A percentile compares a stretch with the other conserved stretches of the same genome.
Evolutionary conservation across 2,888 invertebrate genomes (phyloP).

Genomic region (Caenorhabditis drosophilae): DNA sequence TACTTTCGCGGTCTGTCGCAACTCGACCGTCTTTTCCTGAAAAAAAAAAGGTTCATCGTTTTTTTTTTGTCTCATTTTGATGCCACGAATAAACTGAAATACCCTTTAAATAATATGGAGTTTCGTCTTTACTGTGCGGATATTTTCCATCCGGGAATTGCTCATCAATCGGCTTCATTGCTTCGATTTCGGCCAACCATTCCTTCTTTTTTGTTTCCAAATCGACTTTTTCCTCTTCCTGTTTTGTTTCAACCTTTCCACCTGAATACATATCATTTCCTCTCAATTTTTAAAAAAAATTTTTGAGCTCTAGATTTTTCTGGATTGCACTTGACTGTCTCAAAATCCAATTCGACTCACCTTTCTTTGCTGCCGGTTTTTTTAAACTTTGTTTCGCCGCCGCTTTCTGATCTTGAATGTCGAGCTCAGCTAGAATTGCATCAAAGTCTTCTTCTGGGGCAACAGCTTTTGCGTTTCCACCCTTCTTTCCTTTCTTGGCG

Average conservation of each 20-base stretch:
- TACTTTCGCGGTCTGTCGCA: slow-evolving; percentile 69
- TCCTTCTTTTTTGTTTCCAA: slow-evolving; percentile 14
- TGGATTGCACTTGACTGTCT: background rate
- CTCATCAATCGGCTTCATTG: slow-evolving; percentile 75
- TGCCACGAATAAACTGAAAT: background rate
- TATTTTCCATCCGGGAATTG: slow-evolving; percentile 83
- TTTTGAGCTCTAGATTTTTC: background rate
- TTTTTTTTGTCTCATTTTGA: slow-evolving; percentile 15
- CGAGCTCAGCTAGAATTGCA: slow-evolving; percentile 62
- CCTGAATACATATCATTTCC: slow-evolving; percentile 1
- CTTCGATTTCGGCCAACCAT: slow-evolving; percentile 55
- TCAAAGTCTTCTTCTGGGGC: slow-evolving; percentile 62
- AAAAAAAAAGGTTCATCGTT: background rate
- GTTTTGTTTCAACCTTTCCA: background rate
- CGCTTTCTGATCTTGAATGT: slow-evolving; percentile 46
- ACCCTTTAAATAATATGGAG: slow-evolving; percentile 42
- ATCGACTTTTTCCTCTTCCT: slow-evolving; percentile 3
- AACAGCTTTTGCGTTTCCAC: slow-evolving; percentile 20
- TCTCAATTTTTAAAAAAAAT: background rate
- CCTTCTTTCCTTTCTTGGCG: slow-evolving; percentile 39
- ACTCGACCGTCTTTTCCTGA: slow-evolving; percentile 60
- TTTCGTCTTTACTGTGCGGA: slow-evolving; percentile 78
- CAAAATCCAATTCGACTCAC: slow-evolving; percentile 1
- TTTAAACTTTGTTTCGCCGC: slow-evolving; percentile 50
- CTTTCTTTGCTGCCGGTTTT: slow-evolving; percentile 30